Conservation (phyloP, 2,797 vertebrate genomes). For the Melanotaenia parkinsoni region DNA sequence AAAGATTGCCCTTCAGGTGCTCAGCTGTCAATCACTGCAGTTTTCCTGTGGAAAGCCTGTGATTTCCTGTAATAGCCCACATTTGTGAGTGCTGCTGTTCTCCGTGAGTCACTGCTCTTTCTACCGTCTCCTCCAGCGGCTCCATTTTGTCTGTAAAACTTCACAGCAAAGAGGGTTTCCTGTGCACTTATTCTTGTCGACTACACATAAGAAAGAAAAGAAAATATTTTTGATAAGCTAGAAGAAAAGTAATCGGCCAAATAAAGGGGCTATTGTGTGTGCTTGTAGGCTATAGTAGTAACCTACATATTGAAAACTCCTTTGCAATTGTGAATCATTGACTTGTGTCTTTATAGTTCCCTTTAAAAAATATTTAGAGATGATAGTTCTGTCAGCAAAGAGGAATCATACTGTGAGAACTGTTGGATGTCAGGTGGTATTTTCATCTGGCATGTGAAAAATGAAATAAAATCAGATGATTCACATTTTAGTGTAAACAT, state of each 20-base stretch:
- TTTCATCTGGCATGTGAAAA: conserved; percentile 9
- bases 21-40: conserved; percentile 69
- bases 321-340: neutral
- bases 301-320: neutral
- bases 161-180: conserved; percentile 2
- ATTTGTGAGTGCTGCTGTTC: conserved; percentile 41
- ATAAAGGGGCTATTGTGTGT: neutral
- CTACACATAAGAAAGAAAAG: conserved; percentile 23
- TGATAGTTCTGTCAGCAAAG: neutral
- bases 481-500: neutral
- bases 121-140: conserved; percentile 18
- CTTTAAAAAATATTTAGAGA: neutral
- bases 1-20: conserved; percentile 60
- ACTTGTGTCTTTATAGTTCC: neutral
- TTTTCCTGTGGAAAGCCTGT: conserved; percentile 37
- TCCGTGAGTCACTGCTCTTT: conserved; percentile 27
- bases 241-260: neutral
- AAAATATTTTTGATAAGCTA: neutral
- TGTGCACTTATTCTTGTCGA: neutral
- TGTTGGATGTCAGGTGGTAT: conserved; percentile 15
- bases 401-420: neutral
- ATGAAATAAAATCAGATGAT: neutral
- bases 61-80: conserved; percentile 57
- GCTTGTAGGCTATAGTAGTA: neutral
- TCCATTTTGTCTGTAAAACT: conserved; percentile 32